Evolutionary conservation across 2,113 vertebrate genomes (phyloP).

Genomic region (Mustela lutreola): DNA sequence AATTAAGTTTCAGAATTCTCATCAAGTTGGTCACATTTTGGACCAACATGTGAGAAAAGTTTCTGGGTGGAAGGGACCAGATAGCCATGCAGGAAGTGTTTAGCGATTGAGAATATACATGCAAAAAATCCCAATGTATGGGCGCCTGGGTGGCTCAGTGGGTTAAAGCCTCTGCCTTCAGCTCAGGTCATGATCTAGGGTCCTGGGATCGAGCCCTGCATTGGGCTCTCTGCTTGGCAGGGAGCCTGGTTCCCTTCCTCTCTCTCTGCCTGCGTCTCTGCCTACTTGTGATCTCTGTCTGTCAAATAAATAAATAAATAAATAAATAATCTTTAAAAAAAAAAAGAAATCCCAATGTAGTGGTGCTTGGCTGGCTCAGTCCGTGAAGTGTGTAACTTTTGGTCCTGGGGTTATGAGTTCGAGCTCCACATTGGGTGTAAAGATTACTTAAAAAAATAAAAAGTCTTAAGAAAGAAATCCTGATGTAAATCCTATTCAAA

Average conservation of each 20-base stretch:
- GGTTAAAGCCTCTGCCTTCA: no score
- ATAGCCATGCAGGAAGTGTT: background rate
- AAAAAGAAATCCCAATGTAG: background rate
- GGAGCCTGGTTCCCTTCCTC: no score
- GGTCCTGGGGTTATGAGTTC: background rate
- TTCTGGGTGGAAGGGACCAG: background rate
- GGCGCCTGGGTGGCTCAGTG: background rate
- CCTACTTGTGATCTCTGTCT: no score
- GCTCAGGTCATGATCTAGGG: no score
- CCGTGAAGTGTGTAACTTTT: background rate
- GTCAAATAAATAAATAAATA: no score
- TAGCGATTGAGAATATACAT: background rate
- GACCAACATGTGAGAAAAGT: background rate
- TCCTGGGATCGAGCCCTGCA: no score
- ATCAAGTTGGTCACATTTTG: conserved; percentile 14
- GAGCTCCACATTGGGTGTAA: background rate
- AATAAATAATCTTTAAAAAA: background rate
- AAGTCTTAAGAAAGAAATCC: background rate
- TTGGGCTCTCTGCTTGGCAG: no score
- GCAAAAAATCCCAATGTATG: background rate
- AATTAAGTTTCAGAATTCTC: conserved; percentile 55
- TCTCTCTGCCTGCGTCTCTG: no score
- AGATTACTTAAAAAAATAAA: background rate
- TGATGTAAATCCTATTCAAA: background rate
- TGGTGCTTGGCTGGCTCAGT: background rate